Conservation (phyloP, 2,888 invertebrate species). For the Trilocha varians region DNA sequence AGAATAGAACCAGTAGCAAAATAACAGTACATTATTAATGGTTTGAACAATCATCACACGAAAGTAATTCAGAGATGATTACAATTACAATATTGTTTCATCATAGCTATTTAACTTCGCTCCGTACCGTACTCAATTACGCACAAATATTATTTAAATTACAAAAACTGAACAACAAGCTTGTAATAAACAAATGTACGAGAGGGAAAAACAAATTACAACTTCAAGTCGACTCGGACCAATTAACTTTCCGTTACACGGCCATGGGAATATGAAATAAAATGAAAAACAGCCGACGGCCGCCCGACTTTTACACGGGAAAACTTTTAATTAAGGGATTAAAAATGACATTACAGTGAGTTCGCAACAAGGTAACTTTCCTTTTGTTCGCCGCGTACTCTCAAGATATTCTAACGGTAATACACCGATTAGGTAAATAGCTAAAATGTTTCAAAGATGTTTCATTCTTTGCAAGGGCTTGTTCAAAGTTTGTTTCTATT, state of each 20-base stretch:
- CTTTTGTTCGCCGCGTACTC: slow-evolving; percentile 43
- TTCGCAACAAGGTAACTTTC: slow-evolving; percentile 57
- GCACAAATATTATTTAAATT: slow-evolving; percentile 24
- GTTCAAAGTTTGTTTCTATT: slow-evolving; percentile 30
- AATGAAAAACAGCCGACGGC: slow-evolving; percentile 62
- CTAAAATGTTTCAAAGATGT: slow-evolving; percentile 21
- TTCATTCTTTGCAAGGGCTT: slow-evolving; percentile 28
- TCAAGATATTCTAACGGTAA: slow-evolving; percentile 26
- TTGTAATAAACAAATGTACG: slow-evolving; percentile 58
- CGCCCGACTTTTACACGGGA: slow-evolving; percentile 41
- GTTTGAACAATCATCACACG: slow-evolving; percentile 6
- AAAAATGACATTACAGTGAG: slow-evolving; percentile 69
- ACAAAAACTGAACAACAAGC: slow-evolving; percentile 42
- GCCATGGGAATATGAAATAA: slow-evolving; percentile 66
- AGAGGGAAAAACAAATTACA: slow-evolving; percentile 65
- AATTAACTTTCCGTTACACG: slow-evolving; percentile 70
- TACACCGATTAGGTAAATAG: slow-evolving; percentile 35
- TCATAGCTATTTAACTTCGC: slow-evolving; percentile 9
- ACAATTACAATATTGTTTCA: slow-evolving; percentile 14
- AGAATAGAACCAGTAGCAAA: too few species aligned
- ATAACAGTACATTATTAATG: too few species aligned
- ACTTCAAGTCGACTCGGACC: slow-evolving; percentile 63
- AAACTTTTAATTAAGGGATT: slow-evolving; percentile 73
- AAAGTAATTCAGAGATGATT: slow-evolving; percentile 20
- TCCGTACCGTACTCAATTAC: slow-evolving; percentile 15